Evolutionary conservation across 2,888 invertebrate genomes (phyloP), one percentile per base, ranked within the genome.

Genomic region (Globia sparganii): DNA sequence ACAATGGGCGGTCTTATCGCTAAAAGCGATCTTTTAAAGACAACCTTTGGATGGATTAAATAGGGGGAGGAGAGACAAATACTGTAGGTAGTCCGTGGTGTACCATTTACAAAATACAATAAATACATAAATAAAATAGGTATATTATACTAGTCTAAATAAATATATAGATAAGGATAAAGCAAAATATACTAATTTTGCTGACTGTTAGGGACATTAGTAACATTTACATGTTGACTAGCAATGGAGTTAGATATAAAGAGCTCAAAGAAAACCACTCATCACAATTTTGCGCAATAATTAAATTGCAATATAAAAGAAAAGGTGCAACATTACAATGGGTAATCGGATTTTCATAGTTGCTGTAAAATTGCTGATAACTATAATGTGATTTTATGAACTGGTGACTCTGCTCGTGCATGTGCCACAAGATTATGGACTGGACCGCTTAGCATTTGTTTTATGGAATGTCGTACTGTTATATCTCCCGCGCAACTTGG

Each of bases 401-500:
- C 62, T 59, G 64, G 69, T 80, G 67, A 82, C 74, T n/a, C 76
- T 77, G 69, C 59, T 72, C 65, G 61, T 78, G 70, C 61, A 79
- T 71, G 72, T 83, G 81, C 87, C 78, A 82, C 84, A 86, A 82
- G 21, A 66, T 71, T 69, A 37, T 66, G 40, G 67, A 59, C 43
- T 66, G 40, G 67, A 59, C 43, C 15, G 73, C 70, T 75, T 71
- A 53, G 74, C 72, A 66, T 75, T 79, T 74, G 53, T 75, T 75
- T 65, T 75, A 67, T 13, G 78, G 78, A 75, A 81, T 85, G 79
- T 87, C 73, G 77, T 81, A 87, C 89, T 83, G 61, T 81, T 83
- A 84, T 75, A 78, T 86, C 88, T 84, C 84, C 81, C 84, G 90
- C 84, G 78, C 76, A 80, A 85, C 75, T 83, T 80, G 78, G 78